phyloP scores from a whole-genome alignment of 1,140 invertebrate species.

The Diorhabda elongata region DNA sequence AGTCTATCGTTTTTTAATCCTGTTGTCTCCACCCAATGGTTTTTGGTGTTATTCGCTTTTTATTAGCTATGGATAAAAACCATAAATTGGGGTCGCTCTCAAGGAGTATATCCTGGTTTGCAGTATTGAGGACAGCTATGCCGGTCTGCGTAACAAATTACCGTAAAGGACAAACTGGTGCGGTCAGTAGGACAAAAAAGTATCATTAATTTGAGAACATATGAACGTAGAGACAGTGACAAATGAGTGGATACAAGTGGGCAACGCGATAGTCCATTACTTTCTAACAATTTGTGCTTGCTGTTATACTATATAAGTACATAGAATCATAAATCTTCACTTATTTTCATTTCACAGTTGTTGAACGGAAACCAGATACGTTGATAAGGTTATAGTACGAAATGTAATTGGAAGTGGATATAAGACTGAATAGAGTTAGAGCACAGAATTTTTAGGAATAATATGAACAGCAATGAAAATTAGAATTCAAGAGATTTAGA shows the following conservation, averaged over 20 bases:
- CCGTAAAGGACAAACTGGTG: not conserved
- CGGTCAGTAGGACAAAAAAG: not conserved
- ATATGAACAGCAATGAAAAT: too few species aligned
- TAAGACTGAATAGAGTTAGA: too few species aligned
- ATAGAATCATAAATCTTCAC: too few species aligned
- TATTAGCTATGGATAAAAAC: not conserved
- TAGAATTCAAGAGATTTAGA: too few species aligned
- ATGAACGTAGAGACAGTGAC: not conserved
- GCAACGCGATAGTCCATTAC: not conserved
- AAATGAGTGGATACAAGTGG: not conserved
- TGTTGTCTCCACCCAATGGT: conserved; percentile 4
- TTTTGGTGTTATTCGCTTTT: conserved; percentile 2
- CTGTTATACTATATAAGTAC: too few species aligned
- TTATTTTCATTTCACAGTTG: too few species aligned
- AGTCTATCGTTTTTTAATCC: not conserved
- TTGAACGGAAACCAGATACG: too few species aligned
- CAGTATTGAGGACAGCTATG: not conserved
- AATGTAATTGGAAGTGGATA: too few species aligned
- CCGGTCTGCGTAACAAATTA: conserved; percentile 1
- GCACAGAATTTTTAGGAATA: too few species aligned
- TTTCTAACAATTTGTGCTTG: not conserved
- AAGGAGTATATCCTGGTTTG: not conserved
- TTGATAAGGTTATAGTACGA: too few species aligned
- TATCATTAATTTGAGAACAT: conserved; percentile 3
- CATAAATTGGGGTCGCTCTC: conserved; percentile 4